Percentiles rank a stretch among this genome's conserved stretches.
Evolutionary conservation across 2,113 vertebrate genomes (phyloP).

Genomic region (Notothenia rossii): DNA sequence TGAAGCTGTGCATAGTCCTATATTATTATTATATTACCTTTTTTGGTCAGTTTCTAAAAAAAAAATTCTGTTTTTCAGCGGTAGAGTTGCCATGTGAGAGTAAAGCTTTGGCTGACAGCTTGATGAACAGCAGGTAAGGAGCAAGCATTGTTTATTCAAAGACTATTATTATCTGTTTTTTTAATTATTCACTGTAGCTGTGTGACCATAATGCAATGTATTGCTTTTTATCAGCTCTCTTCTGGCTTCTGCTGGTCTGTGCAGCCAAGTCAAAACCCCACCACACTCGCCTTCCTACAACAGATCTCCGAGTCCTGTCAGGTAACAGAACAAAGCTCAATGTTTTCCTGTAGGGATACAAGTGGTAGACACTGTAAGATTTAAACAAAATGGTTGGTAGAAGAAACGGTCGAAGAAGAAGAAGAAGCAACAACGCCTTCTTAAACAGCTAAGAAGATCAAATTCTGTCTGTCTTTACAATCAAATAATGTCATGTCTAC

Average conservation of each 20-base stretch:
- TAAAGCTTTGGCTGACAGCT: constrained; percentile 91
- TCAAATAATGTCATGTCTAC: background rate
- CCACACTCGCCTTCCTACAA: constrained; percentile 92
- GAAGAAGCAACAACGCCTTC: background rate
- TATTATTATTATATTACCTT: too few relatives aligned
- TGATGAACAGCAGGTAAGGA: constrained; percentile 95
- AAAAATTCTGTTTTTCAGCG: constrained; percentile 67
- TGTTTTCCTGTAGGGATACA: background rate
- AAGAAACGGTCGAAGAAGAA: background rate
- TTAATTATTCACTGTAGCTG: constrained; percentile 14
- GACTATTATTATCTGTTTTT: background rate
- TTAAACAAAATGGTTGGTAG: background rate
- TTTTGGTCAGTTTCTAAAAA: too few relatives aligned
- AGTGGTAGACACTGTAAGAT: background rate
- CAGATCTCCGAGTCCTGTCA: constrained; percentile 88
- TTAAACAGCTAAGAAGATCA: background rate
- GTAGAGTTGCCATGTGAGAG: constrained; percentile 90
- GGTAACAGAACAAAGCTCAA: constrained; percentile 79
- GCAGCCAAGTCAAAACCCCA: constrained; percentile 88
- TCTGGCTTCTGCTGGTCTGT: constrained; percentile 89
- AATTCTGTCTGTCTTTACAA: background rate
- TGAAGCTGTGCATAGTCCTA: background rate
- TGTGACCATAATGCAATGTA: constrained; percentile 1
- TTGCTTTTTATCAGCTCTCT: constrained; percentile 86
- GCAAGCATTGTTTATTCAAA: background rate